Evolutionary conservation across 2,113 vertebrate species (phyloP).

Genomic region (Silurus glanis): DNA sequence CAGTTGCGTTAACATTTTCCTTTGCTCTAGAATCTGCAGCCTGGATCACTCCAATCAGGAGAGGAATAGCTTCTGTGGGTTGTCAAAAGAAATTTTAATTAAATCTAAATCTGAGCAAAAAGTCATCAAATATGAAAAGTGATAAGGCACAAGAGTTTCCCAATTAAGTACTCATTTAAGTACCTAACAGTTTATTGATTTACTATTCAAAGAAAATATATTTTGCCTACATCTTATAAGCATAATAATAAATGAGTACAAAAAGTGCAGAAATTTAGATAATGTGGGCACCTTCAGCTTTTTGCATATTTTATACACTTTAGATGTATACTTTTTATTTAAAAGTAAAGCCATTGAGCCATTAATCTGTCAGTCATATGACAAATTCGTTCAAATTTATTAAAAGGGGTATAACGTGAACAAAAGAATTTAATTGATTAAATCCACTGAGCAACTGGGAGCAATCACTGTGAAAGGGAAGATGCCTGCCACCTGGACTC

Average conservation of each 20-base stretch:
- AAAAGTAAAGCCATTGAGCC: no score
- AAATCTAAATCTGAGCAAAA: background rate
- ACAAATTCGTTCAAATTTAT: background rate
- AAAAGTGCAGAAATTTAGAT: background rate
- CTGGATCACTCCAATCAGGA: slow-evolving; percentile 92
- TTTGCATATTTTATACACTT: no score
- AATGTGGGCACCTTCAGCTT: background rate
- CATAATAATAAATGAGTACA: background rate
- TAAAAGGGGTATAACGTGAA: background rate
- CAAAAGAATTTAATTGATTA: no score
- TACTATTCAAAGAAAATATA: background rate
- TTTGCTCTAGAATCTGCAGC: slow-evolving; percentile 88
- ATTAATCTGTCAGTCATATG: background rate
- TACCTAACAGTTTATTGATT: background rate
- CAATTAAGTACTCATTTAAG: background rate
- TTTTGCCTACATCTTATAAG: background rate
- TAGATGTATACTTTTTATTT: no score
- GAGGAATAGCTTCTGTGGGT: slow-evolving; percentile 85
- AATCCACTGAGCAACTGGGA: no score
- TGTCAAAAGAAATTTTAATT: background rate
- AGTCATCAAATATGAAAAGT: background rate
- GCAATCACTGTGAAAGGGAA: no score
- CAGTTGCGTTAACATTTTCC: slow-evolving; percentile 96
- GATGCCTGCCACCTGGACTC: no score
- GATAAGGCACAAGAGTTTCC: background rate